These are phyloP conservation scores for Luscinia luscinia DNA, from an alignment of 2,797 vertebrate genomes.

Conservation along the genomic window DNA sequence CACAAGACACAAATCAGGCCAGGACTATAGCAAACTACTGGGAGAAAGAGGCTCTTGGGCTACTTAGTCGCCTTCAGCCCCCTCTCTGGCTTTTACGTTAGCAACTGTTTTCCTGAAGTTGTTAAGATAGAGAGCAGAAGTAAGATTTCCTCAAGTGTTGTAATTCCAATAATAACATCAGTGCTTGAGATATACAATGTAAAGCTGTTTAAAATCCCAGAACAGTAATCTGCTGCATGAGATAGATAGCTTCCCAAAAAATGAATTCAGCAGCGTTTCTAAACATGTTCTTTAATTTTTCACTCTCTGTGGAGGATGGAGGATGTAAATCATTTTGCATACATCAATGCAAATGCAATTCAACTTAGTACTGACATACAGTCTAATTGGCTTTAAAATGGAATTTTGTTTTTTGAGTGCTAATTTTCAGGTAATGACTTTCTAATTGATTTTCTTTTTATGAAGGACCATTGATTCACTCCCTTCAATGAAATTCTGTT, in stretches of 20 bases:
- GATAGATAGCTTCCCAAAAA: neutral
- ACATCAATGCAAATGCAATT: slow-evolving; percentile 35
- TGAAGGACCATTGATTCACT: slow-evolving; percentile 50
- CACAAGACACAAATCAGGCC: neutral
- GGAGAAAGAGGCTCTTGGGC: neutral
- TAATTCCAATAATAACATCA: neutral
- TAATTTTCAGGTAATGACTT: slow-evolving; percentile 63
- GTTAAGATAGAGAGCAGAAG: neutral
- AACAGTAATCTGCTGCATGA: neutral
- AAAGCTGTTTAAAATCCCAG: neutral
- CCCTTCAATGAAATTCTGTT: slow-evolving; percentile 23
- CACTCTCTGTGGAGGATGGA: neutral
- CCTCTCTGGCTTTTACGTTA: neutral
- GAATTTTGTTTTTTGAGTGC: slow-evolving; percentile 39
- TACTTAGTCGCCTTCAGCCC: neutral
- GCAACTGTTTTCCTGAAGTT: neutral
- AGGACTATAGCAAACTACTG: neutral
- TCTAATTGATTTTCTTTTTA: slow-evolving; percentile 52
- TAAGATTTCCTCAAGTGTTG: neutral
- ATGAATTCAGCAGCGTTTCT: neutral
- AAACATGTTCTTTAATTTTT: slow-evolving; percentile 19
- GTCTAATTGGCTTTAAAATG: slow-evolving; percentile 49
- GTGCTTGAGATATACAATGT: neutral
- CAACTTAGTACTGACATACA: neutral
- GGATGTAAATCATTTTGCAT: slow-evolving; percentile 6